phyloP scores from a whole-genome alignment of 2,797 vertebrate species.

The Anisognathus igniventris region DNA sequence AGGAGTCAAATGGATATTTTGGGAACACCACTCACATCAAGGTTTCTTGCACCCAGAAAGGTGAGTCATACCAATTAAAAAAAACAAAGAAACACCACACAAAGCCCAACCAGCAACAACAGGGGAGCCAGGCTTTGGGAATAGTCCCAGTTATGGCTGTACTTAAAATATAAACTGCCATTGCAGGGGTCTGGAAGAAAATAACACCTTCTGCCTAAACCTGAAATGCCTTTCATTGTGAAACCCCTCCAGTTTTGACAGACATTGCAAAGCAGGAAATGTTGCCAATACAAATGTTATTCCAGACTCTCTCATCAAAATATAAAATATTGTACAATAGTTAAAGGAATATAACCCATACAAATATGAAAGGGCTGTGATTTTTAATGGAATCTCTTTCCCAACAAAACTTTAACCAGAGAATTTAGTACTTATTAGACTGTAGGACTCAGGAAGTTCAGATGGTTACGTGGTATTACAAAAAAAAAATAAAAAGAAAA shows the following conservation, averaged over 20 bases:
- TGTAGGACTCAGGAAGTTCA: neutral
- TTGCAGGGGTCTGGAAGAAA: neutral
- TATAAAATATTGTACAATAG: neutral
- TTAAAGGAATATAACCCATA: neutral
- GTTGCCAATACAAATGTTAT: neutral
- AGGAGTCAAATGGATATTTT: neutral
- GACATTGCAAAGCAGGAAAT: neutral
- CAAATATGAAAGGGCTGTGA: neutral
- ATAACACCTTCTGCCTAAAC: neutral
- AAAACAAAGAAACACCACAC: rapidly evolving
- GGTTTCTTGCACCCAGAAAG: neutral
- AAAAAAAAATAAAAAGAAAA: neutral
- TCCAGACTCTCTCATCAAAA: neutral
- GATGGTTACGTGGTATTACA: neutral
- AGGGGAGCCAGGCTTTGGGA: neutral
- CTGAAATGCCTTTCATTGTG: neutral
- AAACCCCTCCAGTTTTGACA: neutral
- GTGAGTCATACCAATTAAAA: neutral
- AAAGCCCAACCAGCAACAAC: neutral
- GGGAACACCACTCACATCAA: too few relatives aligned
- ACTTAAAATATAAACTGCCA: neutral
- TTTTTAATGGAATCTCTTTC: neutral
- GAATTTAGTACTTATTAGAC: neutral
- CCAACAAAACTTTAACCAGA: neutral
- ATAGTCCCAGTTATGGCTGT: neutral